Evolutionary conservation across 2,888 invertebrate genomes (phyloP).

Genomic region (Tiliacea citrago): DNA sequence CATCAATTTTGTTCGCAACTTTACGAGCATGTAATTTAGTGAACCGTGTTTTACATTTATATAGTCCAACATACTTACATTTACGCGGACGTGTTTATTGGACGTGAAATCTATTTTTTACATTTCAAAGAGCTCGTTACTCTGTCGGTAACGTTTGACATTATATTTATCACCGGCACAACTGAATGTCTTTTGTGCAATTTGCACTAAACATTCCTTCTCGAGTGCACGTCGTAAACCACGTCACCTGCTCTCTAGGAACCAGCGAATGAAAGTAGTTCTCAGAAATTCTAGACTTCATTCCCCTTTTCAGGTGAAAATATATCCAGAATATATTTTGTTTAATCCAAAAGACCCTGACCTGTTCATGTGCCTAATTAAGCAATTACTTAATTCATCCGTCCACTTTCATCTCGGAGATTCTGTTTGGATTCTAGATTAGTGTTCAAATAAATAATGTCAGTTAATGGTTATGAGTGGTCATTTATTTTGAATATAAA

Average conservation of each 20-base stretch:
- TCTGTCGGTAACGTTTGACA: conserved; percentile 63
- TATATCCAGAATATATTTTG: conserved; percentile 54
- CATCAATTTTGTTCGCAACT: conserved; percentile 36
- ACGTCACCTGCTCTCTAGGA: conserved; percentile 69
- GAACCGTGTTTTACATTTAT: conserved; percentile 34
- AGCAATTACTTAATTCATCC: conserved; percentile 50
- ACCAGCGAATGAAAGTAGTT: conserved; percentile 64
- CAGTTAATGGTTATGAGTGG: conserved; percentile 5
- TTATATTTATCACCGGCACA: conserved; percentile 76
- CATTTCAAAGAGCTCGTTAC: conserved; percentile 55
- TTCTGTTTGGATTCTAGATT: conserved; percentile 45
- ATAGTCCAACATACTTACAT: conserved; percentile 24
- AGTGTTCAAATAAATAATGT: conserved; percentile 37
- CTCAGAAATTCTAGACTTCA: conserved; percentile 65
- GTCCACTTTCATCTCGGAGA: conserved; percentile 53
- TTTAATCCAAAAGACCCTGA: conserved; percentile 43
- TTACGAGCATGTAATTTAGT: conserved; percentile 38
- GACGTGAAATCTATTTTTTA: conserved; percentile 61
- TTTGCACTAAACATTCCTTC: conserved; percentile 78
- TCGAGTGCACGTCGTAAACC: conserved; percentile 78
- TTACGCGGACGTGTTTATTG: conserved; percentile 53
- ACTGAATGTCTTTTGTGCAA: conserved; percentile 75
- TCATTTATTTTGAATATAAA: conserved; percentile 23
- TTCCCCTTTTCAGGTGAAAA: conserved; percentile 59
- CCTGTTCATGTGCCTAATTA: conserved; percentile 27